Conservation (phyloP, 2,888 invertebrate genomes). For the Campoplex nolae region DNA sequence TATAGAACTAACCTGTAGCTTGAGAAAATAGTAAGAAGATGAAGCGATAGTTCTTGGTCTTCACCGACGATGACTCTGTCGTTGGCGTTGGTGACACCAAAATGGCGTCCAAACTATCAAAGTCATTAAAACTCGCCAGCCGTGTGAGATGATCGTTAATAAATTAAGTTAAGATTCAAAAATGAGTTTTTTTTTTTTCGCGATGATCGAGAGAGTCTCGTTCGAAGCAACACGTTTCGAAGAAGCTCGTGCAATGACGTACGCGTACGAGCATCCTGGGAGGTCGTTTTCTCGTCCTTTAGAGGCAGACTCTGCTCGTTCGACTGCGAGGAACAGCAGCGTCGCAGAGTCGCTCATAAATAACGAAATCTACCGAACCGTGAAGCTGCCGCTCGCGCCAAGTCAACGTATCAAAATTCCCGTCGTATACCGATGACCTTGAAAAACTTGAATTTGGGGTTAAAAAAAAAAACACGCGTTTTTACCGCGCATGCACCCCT, state of each 20-base stretch:
- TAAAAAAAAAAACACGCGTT: not conserved
- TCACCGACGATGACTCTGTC: constrained; percentile 1
- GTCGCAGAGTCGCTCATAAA: not conserved
- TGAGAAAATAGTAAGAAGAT: not conserved
- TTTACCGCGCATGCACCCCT: constrained; percentile 17
- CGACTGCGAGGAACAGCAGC: not conserved
- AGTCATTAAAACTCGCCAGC: not conserved
- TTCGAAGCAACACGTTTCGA: not conserved
- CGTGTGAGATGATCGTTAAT: not conserved
- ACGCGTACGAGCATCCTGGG: constrained; percentile 14
- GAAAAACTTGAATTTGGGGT: constrained; percentile 12
- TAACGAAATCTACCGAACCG: not conserved
- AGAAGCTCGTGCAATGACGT: not conserved
- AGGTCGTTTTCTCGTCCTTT: not conserved
- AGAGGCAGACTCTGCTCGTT: not conserved
- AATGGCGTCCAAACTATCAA: not conserved
- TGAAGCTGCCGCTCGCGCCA: not conserved
- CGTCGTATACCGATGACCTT: constrained; percentile 5
- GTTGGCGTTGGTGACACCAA: not conserved
- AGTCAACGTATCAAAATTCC: not conserved
- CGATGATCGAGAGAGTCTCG: not conserved
- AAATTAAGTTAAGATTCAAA: not conserved
- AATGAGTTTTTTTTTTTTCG: not conserved
- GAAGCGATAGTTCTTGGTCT: constrained; percentile 1
- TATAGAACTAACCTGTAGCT: constrained; percentile 2